Evolutionary conservation across 2,113 vertebrate genomes (phyloP).

Genomic region (Grantiella picta): DNA sequence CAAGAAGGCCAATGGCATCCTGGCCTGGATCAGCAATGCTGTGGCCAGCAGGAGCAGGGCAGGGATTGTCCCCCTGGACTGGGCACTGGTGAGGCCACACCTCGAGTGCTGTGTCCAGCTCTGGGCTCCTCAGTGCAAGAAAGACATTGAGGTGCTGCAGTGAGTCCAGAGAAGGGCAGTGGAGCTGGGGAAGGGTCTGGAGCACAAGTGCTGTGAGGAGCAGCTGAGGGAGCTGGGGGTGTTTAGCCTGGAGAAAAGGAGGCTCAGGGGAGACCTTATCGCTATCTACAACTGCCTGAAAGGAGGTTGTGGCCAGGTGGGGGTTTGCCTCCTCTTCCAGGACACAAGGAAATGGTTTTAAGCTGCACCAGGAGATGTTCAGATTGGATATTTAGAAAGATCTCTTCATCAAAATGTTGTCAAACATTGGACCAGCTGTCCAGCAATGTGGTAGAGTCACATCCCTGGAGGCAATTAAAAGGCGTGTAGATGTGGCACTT

Average conservation of each 20-base stretch:
- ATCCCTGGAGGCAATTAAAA: not conserved
- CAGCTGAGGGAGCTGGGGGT: not conserved
- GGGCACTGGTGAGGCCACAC: not conserved
- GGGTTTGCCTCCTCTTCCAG: no score
- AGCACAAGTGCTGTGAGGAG: not conserved
- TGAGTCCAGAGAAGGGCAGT: rapidly evolving
- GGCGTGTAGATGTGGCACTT: not conserved
- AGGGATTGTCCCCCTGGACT: not conserved
- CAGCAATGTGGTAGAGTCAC: not conserved
- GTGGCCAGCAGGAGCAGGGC: not conserved
- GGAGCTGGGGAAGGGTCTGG: not conserved
- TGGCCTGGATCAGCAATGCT: not conserved
- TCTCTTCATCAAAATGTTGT: not conserved
- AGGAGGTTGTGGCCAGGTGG: rapidly evolving
- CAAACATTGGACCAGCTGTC: not conserved
- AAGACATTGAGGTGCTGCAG: not conserved
- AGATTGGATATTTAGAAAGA: not conserved
- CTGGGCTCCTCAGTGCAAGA: not conserved
- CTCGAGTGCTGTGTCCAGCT: not conserved
- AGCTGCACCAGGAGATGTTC: not conserved
- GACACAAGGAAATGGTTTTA: not conserved
- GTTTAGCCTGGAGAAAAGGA: not conserved
- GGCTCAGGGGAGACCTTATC: not conserved
- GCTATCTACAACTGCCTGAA: rapidly evolving
- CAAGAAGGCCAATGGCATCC: not conserved